Evolutionary conservation across 2,888 invertebrate genomes (phyloP).

Genomic region (Pediacus dermestoides): DNA sequence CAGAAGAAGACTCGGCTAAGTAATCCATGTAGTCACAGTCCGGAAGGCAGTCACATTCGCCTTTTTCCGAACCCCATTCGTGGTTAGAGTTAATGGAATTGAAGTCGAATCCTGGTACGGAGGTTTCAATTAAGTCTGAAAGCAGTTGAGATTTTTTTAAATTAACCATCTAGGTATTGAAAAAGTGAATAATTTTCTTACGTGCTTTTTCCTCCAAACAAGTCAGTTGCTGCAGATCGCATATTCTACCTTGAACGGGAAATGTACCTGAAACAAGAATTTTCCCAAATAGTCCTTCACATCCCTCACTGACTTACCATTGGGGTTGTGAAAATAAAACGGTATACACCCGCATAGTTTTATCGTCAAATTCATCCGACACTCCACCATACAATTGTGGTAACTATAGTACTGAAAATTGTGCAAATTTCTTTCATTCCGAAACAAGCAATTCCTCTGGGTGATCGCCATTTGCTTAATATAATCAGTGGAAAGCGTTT

Average conservation of each 20-base stretch:
- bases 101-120: conserved; percentile 47
- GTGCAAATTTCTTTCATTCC: conserved; percentile 52
- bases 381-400: conserved; percentile 63
- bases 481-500: conserved; percentile 60
- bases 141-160: too few species aligned
- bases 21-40: conserved; percentile 64
- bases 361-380: conserved; percentile 52
- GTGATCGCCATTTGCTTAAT: conserved; percentile 52
- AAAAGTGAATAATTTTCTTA: conserved; percentile 38
- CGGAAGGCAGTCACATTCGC: conserved; percentile 56
- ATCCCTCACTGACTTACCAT: too few species aligned
- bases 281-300: too few species aligned
- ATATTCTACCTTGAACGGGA: too few species aligned
- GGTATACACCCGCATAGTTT: conserved; percentile 61
- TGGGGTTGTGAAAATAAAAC: conserved; percentile 51
- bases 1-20: conserved; percentile 60
- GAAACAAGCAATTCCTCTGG: conserved; percentile 59
- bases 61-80: conserved; percentile 14
- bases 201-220: conserved; percentile 50
- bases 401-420: conserved; percentile 55
- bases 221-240: conserved; percentile 53
- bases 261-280: too few species aligned
- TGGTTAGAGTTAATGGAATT: conserved; percentile 13
- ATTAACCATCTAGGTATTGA: too few species aligned
- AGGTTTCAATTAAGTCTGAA: conserved; percentile 38